phyloP scores from a whole-genome alignment of 2,888 invertebrate species.

The Hartigia nigra region DNA sequence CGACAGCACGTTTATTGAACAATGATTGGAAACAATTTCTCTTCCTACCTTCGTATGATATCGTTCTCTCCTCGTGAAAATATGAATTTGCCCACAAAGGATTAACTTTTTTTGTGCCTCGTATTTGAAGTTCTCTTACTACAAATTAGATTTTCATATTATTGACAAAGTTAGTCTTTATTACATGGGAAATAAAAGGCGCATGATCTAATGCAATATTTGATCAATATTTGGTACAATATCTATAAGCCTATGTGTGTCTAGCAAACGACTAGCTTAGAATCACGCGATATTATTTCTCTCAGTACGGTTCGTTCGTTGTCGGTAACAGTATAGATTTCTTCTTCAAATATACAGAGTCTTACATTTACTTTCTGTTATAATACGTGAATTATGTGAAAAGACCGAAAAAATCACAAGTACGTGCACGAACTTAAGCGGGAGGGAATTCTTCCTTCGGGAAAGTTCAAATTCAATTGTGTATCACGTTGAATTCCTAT shows the following conservation, averaged over 20 bases:
- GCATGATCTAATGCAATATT: constrained; percentile 41
- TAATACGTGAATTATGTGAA: background rate
- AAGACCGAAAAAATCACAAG: background rate
- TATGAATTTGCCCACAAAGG: background rate
- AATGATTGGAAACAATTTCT: constrained; percentile 17
- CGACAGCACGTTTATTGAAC: background rate
- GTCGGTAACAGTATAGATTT: background rate
- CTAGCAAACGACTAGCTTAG: constrained; percentile 8
- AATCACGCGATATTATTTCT: constrained; percentile 35
- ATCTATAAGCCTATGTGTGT: constrained; percentile 8
- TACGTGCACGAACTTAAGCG: background rate
- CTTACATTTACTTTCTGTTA: background rate
- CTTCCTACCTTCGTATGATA: constrained; percentile 2
- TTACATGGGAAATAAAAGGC: constrained; percentile 17
- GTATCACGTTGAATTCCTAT: background rate
- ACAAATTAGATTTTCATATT: background rate
- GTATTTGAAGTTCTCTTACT: background rate
- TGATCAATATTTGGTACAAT: constrained; percentile 36
- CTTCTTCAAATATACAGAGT: background rate
- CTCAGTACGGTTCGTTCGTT: background rate
- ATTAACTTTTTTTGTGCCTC: background rate
- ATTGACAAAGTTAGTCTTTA: background rate
- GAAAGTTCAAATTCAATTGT: background rate
- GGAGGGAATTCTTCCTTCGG: background rate
- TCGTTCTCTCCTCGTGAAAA: background rate